Conservation (phyloP, 2,888 invertebrate genomes). For the Leucania comma region DNA sequence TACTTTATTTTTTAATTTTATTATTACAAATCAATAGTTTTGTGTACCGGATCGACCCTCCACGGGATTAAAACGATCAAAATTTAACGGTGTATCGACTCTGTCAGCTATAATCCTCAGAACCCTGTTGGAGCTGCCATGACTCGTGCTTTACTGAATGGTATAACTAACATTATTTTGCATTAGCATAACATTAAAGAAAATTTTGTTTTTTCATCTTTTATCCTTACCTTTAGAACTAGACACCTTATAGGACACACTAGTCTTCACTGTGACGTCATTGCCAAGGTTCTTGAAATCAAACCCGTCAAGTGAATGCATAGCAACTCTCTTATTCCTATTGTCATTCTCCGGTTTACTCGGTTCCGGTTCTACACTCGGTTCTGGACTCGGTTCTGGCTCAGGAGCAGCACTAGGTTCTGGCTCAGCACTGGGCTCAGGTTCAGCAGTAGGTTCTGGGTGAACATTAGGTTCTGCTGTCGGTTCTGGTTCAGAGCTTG, state of each 20-base stretch:
- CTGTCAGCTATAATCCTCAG: too few species aligned
- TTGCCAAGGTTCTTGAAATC: conserved; percentile 88
- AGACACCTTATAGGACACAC: conserved; percentile 95
- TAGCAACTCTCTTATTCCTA: conserved; percentile 91
- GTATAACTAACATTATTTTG: too few species aligned
- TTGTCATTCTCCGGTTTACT: conserved; percentile 77
- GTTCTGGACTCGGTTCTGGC: conserved; percentile 73
- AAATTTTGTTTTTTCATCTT: background rate
- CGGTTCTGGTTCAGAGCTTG: conserved; percentile 69
- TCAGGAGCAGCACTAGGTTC: conserved; percentile 75
- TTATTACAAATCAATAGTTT: too few species aligned
- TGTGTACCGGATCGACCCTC: too few species aligned
- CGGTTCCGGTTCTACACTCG: conserved; percentile 81
- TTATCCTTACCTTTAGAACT: conserved; percentile 84
- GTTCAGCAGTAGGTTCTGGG: conserved; percentile 69
- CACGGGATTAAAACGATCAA: too few species aligned
- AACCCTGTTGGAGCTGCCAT: too few species aligned
- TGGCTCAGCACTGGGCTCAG: conserved; percentile 74
- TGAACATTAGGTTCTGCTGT: conserved; percentile 66
- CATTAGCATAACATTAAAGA: too few species aligned
- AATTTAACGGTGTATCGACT: too few species aligned
- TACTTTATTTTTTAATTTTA: too few species aligned
- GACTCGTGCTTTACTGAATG: too few species aligned
- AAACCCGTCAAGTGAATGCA: conserved; percentile 85
- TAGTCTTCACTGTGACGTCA: conserved; percentile 94